Evolutionary conservation across 2,888 invertebrate species (phyloP).

Genomic region (Melangyna quadrimaculata): DNA sequence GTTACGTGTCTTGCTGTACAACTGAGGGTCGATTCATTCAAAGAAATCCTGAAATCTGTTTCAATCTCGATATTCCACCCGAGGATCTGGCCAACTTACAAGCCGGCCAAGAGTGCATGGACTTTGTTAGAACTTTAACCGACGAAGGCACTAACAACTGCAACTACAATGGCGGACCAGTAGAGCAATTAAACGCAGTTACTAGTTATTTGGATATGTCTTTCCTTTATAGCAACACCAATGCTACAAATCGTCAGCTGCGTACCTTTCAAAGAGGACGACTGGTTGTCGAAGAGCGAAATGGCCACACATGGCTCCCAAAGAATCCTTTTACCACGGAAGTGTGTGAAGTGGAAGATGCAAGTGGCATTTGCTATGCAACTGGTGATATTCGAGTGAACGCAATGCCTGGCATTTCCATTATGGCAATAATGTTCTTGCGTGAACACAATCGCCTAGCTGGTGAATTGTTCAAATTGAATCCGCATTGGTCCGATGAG

Average conservation of each 20-base stretch:
- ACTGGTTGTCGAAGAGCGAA: slow-evolving; percentile 84
- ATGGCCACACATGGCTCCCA: slow-evolving; percentile 88
- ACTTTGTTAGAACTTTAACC: slow-evolving; percentile 86
- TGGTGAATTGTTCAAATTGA: slow-evolving; percentile 79
- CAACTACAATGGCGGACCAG: slow-evolving; percentile 82
- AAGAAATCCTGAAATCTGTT: slow-evolving; percentile 74
- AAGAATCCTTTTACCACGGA: slow-evolving; percentile 85
- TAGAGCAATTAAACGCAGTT: slow-evolving; percentile 84
- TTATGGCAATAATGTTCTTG: slow-evolving; percentile 81
- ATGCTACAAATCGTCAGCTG: slow-evolving; percentile 84
- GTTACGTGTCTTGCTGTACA: slow-evolving; percentile 85
- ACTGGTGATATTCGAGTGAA: slow-evolving; percentile 84
- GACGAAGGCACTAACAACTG: slow-evolving; percentile 85
- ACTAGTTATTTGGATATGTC: slow-evolving; percentile 86
- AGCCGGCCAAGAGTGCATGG: slow-evolving; percentile 83
- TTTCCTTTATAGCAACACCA: slow-evolving; percentile 89
- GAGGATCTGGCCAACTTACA: background rate
- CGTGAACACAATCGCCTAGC: slow-evolving; percentile 83
- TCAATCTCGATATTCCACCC: slow-evolving; percentile 4
- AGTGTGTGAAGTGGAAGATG: slow-evolving; percentile 85
- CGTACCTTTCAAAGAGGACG: slow-evolving; percentile 87
- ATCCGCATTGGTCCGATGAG: slow-evolving; percentile 83
- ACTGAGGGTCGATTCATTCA: slow-evolving; percentile 83
- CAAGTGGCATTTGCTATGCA: slow-evolving; percentile 88
- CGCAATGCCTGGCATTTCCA: slow-evolving; percentile 81